Percentiles rank a stretch among this genome's conserved stretches.
phyloP scores from a whole-genome alignment of 2,797 vertebrate genomes.

The Mormyrus hasselquistii region DNA sequence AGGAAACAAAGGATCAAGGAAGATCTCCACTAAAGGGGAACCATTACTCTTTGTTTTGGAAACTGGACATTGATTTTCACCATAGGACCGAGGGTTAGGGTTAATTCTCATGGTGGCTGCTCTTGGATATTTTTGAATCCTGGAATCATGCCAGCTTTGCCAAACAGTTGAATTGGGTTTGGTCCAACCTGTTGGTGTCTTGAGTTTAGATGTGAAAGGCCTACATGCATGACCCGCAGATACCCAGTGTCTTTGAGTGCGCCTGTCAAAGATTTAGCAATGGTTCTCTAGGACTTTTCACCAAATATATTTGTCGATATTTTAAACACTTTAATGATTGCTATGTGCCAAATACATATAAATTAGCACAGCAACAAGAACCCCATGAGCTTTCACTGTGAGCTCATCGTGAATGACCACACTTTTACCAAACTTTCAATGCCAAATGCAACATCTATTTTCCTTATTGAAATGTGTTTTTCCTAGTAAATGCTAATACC shows the following conservation, averaged over 20 bases:
- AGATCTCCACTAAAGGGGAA: neutral
- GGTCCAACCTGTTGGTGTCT: neutral
- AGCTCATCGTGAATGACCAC: conserved; percentile 35
- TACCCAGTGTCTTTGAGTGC: neutral
- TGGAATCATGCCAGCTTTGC: neutral
- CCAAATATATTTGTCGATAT: neutral
- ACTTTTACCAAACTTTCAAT: conserved; percentile 46
- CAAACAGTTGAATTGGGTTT: neutral
- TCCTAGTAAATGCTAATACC: neutral
- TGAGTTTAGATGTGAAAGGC: neutral
- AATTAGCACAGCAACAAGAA: neutral
- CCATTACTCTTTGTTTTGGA: neutral
- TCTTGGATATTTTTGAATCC: neutral
- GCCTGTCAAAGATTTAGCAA: neutral
- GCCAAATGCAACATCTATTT: conserved; percentile 33
- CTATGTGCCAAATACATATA: neutral
- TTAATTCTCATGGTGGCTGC: neutral
- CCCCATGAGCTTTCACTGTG: neutral
- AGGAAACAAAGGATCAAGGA: neutral
- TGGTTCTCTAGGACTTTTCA: neutral
- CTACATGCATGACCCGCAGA: neutral
- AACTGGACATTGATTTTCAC: neutral
- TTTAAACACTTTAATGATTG: neutral
- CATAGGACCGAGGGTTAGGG: neutral
- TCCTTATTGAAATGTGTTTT: neutral